Base-by-base conservation (phyloP, 1,140 invertebrate species). In the Cecropterus lyciades region DNA sequence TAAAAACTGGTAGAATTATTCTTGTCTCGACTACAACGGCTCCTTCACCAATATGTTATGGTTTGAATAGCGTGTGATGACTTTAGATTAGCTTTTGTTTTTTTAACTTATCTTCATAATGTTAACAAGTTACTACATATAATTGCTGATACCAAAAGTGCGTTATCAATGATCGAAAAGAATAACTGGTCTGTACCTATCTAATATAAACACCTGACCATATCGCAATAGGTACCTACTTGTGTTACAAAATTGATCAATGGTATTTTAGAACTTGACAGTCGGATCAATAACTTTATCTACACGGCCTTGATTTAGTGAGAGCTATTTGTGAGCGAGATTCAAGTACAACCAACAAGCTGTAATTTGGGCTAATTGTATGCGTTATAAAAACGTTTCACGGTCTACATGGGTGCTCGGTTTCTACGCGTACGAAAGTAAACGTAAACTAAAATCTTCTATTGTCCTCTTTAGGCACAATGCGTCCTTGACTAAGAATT, bases 401-500 rank as follows among this genome's bases (percentile, higher is more conserved):
- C 17, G 40, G 20, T 3, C 10, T 45, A 20, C 27, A 37, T 49
- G 16, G 45, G 46, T 51, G 49, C 27, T 37, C 20, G 20, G 20
- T 48, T 60, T 48, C 56, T 48, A 60, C 56, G 56, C 56, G 48
- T 60, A 37, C 57, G 57, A 60, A 60, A 60, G 57, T 49, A 60
- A 60, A 49, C 45, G 43, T 60, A 60, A 56, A 60, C 57, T 17
- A 45, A 14, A 13, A 46, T 6, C 1, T 20, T 16, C 57, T 46
- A 48, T 60, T 60, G 57, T 60, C 45, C 57, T 16, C 57, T 48
- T 60, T 80, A 76, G 73, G 63, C 73, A 78, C 67, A 72, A 65
- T 63, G 67, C 84, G 85, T 84, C 86, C 85, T 89, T 90, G 85
- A 69, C 77, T 65, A 77, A 67, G 79, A 83, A 91, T 89, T 87